phyloP scores from a whole-genome alignment of 2,113 vertebrate species.

The Atractosteus spatula region DNA sequence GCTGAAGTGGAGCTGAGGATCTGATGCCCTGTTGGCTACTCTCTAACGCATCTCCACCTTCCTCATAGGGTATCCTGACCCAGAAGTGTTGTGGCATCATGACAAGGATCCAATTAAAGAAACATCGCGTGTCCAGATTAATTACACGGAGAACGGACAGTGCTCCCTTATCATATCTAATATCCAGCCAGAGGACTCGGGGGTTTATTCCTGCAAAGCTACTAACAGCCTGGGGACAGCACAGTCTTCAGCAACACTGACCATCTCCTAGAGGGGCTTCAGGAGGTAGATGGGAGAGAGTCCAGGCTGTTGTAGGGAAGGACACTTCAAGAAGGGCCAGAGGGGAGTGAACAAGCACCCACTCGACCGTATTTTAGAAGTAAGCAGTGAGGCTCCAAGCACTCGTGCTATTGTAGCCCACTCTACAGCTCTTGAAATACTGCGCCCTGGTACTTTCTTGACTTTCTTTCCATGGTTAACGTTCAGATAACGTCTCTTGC shows the following conservation, averaged over 20 bases:
- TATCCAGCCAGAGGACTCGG: conserved; percentile 55
- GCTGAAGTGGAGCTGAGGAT: too few species aligned
- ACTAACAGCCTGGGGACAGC: conserved; percentile 50
- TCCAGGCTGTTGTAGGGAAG: too few species aligned
- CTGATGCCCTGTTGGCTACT: too few species aligned
- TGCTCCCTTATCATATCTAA: conserved; percentile 56
- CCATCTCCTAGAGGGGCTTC: conserved; percentile 19
- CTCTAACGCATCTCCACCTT: neutral
- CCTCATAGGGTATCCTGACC: conserved; percentile 62
- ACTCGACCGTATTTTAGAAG: too few species aligned
- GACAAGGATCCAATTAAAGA: conserved; percentile 40
- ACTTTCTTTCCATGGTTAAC: too few species aligned
- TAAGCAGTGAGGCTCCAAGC: too few species aligned
- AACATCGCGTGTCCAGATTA: conserved; percentile 35
- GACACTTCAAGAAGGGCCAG: too few species aligned
- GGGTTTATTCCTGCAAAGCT: conserved; percentile 63
- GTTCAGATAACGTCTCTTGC: too few species aligned
- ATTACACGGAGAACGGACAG: conserved; percentile 53
- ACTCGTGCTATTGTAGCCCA: too few species aligned
- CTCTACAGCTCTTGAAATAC: too few species aligned
- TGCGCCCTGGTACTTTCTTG: too few species aligned
- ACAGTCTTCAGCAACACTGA: conserved; percentile 46
- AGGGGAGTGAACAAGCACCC: too few species aligned
- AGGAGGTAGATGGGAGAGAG: neutral
- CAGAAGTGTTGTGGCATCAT: conserved; percentile 65